Conservation (phyloP, 2,888 invertebrate species). For the Philaethria dido region DNA sequence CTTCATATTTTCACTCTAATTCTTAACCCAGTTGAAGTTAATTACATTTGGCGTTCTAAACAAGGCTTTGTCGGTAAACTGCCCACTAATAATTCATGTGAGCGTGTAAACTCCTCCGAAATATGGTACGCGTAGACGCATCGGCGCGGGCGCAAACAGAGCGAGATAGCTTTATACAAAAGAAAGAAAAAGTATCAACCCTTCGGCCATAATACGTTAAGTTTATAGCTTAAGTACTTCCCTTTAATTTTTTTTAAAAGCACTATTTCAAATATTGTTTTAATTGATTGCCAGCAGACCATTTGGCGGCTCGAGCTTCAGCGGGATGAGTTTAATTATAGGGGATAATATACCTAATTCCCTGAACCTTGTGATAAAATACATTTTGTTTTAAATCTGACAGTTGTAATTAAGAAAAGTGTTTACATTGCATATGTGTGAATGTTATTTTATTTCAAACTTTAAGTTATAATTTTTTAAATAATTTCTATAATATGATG, state of each 20-base stretch:
- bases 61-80: constrained; percentile 80
- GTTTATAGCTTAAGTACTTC: constrained; percentile 75
- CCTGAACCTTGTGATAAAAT: constrained; percentile 50
- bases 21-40: constrained; percentile 78
- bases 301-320: constrained; percentile 64
- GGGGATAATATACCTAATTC: constrained; percentile 63
- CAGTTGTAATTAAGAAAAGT: constrained; percentile 65
- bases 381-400: constrained; percentile 56
- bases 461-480: neutral
- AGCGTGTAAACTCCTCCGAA: constrained; percentile 66
- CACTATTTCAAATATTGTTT: constrained; percentile 83
- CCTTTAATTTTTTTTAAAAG: constrained; percentile 74
- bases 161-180: constrained; percentile 52
- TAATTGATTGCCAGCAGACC: constrained; percentile 81
- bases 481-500: neutral
- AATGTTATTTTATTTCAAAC: constrained; percentile 12
- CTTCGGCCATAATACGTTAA: constrained; percentile 68
- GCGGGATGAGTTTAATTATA: constrained; percentile 67
- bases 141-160: constrained; percentile 78
- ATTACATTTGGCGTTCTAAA: constrained; percentile 77
- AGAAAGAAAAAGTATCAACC: constrained; percentile 49
- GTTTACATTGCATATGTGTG: constrained; percentile 33
- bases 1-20: constrained; percentile 46
- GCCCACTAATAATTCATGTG: constrained; percentile 71
- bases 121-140: constrained; percentile 72